A percentile compares a stretch with the other conserved stretches of the same genome.
These are phyloP conservation scores for Halocynthia aurantium DNA, from an alignment of 23 tunicate species.

Conservation along the genomic window DNA sequence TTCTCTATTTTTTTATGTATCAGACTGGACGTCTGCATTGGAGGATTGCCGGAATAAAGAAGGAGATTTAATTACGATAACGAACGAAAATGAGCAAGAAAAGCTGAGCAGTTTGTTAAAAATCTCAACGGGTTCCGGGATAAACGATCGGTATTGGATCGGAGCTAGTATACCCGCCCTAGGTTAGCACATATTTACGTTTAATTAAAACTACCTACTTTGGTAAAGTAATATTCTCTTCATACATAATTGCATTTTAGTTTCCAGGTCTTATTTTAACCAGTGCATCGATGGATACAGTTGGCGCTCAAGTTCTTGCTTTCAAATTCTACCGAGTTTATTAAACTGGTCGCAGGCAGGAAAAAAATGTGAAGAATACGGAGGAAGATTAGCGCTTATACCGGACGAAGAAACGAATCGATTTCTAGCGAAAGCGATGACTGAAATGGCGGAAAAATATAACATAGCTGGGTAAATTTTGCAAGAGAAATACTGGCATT, in stretches of 20 bases:
- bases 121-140: neutral
- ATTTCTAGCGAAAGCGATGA: constrained; percentile 17
- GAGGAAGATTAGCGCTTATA: constrained; percentile 11
- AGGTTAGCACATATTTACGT: constrained; percentile 1
- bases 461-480: neutral
- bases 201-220: neutral
- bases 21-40: constrained; percentile 11
- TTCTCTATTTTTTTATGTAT: too few relatives aligned
- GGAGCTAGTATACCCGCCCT: constrained; percentile 23
- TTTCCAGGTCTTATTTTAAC: constrained; percentile 8
- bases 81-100: constrained; percentile 2
- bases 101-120: neutral
- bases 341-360: constrained; percentile 6
- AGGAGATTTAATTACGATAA: constrained; percentile 5
- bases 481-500: too few relatives aligned
- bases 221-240: neutral
- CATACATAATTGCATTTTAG: constrained; percentile 4
- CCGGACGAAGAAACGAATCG: constrained; percentile 6
- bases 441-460: constrained; percentile 3
- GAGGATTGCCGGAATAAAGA: constrained; percentile 3
- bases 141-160: constrained; percentile 11
- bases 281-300: constrained; percentile 16
- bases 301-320: constrained; percentile 9
- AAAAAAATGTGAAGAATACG: constrained; percentile 4
- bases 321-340: constrained; percentile 3